Percentiles rank a stretch among this genome's conserved stretches.
These are phyloP conservation scores for Crotalus viridis DNA, from an alignment of 2,113 vertebrate genomes.

Conservation along the genomic window DNA sequence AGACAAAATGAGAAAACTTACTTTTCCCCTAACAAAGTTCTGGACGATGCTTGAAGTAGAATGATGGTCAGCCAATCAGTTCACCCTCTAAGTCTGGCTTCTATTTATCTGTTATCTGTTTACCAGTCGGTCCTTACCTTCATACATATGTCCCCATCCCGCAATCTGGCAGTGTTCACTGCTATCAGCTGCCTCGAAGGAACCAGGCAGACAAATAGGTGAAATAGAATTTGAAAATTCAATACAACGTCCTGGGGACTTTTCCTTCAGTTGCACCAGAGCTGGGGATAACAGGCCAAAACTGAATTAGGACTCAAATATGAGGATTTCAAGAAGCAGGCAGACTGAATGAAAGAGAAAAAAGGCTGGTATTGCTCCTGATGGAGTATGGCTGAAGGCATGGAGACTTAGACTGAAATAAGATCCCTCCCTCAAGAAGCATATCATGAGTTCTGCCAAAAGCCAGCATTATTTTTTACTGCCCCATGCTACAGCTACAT, in stretches of 20 bases:
- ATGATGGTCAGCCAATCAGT: neutral
- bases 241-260: slow-evolving; percentile 46
- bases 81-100: neutral
- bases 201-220: slow-evolving; percentile 55
- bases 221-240: slow-evolving; percentile 47
- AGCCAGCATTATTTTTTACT: neutral
- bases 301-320: neutral
- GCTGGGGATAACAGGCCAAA: slow-evolving; percentile 40
- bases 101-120: neutral
- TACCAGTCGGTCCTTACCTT: slow-evolving; percentile 45
- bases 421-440: neutral
- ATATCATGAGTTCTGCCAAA: neutral
- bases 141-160: slow-evolving; percentile 58
- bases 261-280: slow-evolving; percentile 54
- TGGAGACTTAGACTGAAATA: neutral
- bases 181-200: neutral
- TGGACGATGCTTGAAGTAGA: neutral
- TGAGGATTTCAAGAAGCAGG: neutral
- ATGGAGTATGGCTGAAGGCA: neutral
- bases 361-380: neutral
- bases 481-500: neutral
- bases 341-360: neutral
- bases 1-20: neutral
- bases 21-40: neutral
- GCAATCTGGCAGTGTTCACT: slow-evolving; percentile 53